phyloP scores from a whole-genome alignment of 2,888 invertebrate species.

The Eurytoma californica region DNA sequence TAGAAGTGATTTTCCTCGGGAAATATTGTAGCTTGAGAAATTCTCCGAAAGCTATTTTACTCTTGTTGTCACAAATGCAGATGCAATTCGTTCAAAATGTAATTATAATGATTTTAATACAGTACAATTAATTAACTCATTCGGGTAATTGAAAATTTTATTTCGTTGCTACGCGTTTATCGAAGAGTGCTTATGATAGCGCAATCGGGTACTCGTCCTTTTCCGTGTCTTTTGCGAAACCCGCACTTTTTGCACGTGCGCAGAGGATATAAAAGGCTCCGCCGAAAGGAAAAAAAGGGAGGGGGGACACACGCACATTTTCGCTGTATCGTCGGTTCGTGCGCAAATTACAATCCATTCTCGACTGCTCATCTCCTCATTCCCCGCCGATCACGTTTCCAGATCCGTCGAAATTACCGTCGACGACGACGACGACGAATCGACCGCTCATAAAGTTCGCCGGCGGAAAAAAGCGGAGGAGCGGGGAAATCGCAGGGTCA shows the following conservation, averaged over 20 bases:
- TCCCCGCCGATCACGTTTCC: constrained; percentile 47
- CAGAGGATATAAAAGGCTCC: background rate
- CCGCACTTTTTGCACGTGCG: constrained; percentile 23
- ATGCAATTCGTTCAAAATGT: too few relatives aligned
- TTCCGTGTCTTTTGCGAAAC: constrained; percentile 23
- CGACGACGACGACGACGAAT: constrained; percentile 22
- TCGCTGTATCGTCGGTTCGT: constrained; percentile 39
- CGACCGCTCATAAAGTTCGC: constrained; percentile 24
- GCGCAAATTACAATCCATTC: constrained; percentile 45
- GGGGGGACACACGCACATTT: constrained; percentile 32
- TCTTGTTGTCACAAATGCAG: too few relatives aligned
- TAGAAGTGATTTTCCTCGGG: constrained; percentile 48
- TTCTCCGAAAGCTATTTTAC: too few relatives aligned
- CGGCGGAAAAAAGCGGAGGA: constrained; percentile 10
- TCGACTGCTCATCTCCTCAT: background rate
- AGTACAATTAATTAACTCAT: too few relatives aligned
- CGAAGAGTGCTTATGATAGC: too few relatives aligned
- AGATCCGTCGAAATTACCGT: constrained; percentile 31
- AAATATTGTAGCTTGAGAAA: constrained; percentile 8
- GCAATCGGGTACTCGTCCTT: too few relatives aligned
- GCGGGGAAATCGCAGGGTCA: background rate
- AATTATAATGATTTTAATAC: too few relatives aligned
- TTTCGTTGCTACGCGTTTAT: too few relatives aligned
- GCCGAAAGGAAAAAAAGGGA: background rate
- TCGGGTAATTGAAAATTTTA: too few relatives aligned